Evolutionary conservation across 1,140 invertebrate genomes (phyloP), one percentile per base, ranked within the genome.

Genomic region (Trichonephila clavipes): DNA sequence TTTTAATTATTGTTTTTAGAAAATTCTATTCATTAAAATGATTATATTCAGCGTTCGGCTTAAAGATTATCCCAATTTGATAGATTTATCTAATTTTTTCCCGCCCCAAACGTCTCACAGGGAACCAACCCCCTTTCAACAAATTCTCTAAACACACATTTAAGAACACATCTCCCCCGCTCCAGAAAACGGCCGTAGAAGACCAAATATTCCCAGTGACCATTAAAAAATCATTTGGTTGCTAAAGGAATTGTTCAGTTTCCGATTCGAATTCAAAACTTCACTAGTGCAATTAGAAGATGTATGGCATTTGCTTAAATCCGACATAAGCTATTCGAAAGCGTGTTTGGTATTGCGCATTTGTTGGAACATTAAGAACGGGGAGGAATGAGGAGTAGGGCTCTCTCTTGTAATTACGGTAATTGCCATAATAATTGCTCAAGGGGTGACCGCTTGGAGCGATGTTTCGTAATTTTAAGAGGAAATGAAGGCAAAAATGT

Each of bases 381-480:
- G 12, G 28, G 72, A 16, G 28, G 24, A 12, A 24, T 69, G 66
- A 24, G 28, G 12, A 34, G 18, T 40, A 34, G 14, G 14, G 24
- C 16, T 40, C 72, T 34, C 72, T 14, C 34, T 77, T 34, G 72
- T 40, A 77, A 77, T 77, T 77, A 77, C 14, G 72, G 72, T 77
- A 77, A 77, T 77, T 77, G 72, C 72, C 34, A 77, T 77, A 77
- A 40, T 77, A 77, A 77, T 77, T 77, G 72, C 28, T 77, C 34
- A 77, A 77, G 72, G 72, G 72, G 24, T 77, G 72, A 77, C 72
- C 72, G 72, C 72, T 77, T 77, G 72, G 34, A 40, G 34, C 24
- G 72, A 28, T 77, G 72, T 34, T 77, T 40, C 72, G 72, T 77
- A 77, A 77, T 77, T 77, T 77, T 77, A 77, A 77, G 72, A 77